phyloP scores from a whole-genome alignment of 2,888 invertebrate species.

The Erannis defoliaria region DNA sequence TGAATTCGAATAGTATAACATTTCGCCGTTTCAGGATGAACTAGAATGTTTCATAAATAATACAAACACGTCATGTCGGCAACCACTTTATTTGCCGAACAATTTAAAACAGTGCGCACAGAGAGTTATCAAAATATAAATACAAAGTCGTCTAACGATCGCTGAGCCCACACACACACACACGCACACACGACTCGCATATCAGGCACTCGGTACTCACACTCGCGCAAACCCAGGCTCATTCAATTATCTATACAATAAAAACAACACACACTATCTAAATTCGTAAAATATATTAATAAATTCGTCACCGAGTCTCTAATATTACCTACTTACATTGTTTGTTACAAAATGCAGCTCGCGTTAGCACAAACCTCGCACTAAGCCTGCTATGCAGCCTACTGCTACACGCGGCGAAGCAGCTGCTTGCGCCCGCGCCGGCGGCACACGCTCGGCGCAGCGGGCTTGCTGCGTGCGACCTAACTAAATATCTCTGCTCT shows the following conservation, averaged over 20 bases:
- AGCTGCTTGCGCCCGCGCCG: no score
- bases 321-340: slow-evolving; percentile 36
- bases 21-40: no score
- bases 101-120: slow-evolving; percentile 51
- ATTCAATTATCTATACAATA: slow-evolving; percentile 38
- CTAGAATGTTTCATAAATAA: no score
- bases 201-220: slow-evolving; percentile 42
- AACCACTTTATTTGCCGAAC: slow-evolving; percentile 54
- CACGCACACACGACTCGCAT: no score
- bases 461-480: no score
- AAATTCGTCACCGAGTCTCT: slow-evolving; percentile 64
- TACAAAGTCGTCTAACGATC: slow-evolving; percentile 44
- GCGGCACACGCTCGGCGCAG: not conserved
- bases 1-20: no score
- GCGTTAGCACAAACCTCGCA: not conserved
- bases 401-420: not conserved
- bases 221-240: slow-evolving; percentile 40
- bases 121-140: slow-evolving; percentile 60
- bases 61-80: slow-evolving; percentile 37
- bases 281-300: slow-evolving; percentile 61
- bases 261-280: slow-evolving; percentile 30
- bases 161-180: slow-evolving; percentile 38
- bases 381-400: no score
- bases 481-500: no score
- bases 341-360: slow-evolving; percentile 37